Evolutionary conservation across 2,888 invertebrate species (phyloP).

Genomic region (Mythimna pallens): DNA sequence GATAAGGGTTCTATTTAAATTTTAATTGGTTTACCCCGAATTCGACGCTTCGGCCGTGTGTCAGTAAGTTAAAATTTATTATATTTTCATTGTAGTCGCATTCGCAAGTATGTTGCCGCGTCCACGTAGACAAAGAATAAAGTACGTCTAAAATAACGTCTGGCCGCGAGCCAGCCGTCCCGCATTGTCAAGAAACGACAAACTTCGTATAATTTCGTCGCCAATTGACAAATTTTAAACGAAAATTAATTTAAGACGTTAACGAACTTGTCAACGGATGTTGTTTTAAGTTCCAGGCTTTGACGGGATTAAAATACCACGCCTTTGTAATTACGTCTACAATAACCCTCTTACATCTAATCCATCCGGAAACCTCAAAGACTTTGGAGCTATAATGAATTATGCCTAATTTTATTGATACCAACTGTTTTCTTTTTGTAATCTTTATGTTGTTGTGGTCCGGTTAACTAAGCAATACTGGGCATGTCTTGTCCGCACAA

Average conservation of each 20-base stretch:
- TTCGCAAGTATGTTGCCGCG: slow-evolving; percentile 45
- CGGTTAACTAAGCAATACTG: slow-evolving; percentile 58
- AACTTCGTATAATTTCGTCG: slow-evolving; percentile 81
- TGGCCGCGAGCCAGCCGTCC: slow-evolving; percentile 80
- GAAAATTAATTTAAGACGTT: slow-evolving; percentile 83
- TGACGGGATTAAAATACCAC: slow-evolving; percentile 77
- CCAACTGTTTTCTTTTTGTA: slow-evolving; percentile 21
- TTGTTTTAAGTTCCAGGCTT: slow-evolving; percentile 76
- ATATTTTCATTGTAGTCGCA: slow-evolving; percentile 54
- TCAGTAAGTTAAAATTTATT: slow-evolving; percentile 65
- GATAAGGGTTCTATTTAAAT: slow-evolving; percentile 68
- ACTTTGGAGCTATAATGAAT: slow-evolving; percentile 47
- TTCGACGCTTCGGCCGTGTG: slow-evolving; percentile 61
- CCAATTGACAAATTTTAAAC: slow-evolving; percentile 83
- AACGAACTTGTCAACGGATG: slow-evolving; percentile 79
- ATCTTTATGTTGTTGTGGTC: slow-evolving; percentile 61
- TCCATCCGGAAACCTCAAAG: slow-evolving; percentile 58
- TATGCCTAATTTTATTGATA: slow-evolving; percentile 46
- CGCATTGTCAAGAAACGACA: slow-evolving; percentile 78
- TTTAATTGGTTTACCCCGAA: slow-evolving; percentile 67
- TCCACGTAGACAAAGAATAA: slow-evolving; percentile 60
- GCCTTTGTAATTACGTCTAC: slow-evolving; percentile 75
- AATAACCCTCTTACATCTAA: slow-evolving; percentile 69
- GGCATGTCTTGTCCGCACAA: slow-evolving; percentile 57
- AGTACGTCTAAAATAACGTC: slow-evolving; percentile 68